phyloP scores from a whole-genome alignment of 1,140 invertebrate species.

The Drosophila simulans region DNA sequence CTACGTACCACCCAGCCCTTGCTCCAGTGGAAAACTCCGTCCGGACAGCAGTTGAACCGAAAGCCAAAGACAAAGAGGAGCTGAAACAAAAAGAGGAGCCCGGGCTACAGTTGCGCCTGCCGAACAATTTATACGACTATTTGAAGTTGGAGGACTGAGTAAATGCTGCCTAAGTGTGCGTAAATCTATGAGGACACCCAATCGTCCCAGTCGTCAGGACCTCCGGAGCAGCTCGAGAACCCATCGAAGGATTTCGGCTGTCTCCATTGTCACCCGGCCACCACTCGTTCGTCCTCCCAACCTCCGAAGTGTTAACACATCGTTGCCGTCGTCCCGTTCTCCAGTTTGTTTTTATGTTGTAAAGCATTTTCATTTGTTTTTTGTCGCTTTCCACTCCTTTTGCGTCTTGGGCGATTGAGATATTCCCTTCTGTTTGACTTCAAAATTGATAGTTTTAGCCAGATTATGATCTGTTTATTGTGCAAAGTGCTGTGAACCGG shows the following conservation, averaged over 20 bases:
- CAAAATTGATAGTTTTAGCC: slow-evolving; percentile 74
- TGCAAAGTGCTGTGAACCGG: slow-evolving; percentile 54
- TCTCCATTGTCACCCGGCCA: slow-evolving; percentile 34
- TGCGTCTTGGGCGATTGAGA: slow-evolving; percentile 21
- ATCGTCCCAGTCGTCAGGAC: slow-evolving; percentile 4
- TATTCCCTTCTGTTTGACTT: slow-evolving; percentile 45
- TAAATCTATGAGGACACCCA: slow-evolving; percentile 70
- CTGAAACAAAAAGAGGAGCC: slow-evolving; percentile 31
- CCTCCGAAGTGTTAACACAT: slow-evolving; percentile 66
- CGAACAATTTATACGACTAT: slow-evolving; percentile 65
- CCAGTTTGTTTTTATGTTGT: slow-evolving; percentile 48
- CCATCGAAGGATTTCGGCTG: slow-evolving; percentile 62
- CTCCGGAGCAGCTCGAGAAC: slow-evolving; percentile 6
- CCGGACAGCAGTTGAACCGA: slow-evolving; percentile 31
- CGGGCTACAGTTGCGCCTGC: slow-evolving; percentile 52
- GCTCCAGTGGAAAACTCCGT: background rate
- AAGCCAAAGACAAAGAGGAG: slow-evolving; percentile 46
- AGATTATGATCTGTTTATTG: slow-evolving; percentile 78
- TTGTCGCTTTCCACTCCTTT: slow-evolving; percentile 1
- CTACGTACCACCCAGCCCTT: background rate
- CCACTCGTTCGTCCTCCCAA: slow-evolving; percentile 44
- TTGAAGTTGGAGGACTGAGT: slow-evolving; percentile 54
- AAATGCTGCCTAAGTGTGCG: slow-evolving; percentile 74
- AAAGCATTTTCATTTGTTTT: slow-evolving; percentile 64
- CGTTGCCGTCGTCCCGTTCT: slow-evolving; percentile 31